A percentile compares a stretch with the other conserved stretches of the same genome.
Conservation (phyloP, 2,797 vertebrate species). For the Erethizon dorsatum region DNA sequence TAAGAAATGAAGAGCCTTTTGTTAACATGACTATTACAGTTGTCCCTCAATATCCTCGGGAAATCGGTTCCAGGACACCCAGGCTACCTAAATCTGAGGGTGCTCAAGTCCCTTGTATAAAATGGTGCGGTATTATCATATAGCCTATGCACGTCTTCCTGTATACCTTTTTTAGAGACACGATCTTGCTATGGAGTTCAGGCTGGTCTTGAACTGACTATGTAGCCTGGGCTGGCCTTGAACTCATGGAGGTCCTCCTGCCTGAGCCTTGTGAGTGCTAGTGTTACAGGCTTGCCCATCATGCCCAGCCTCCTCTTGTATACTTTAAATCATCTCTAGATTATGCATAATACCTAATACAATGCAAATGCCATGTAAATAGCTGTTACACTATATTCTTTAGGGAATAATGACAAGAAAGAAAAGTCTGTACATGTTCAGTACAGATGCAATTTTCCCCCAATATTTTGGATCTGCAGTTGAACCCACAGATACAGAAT, state of each 20-base stretch:
- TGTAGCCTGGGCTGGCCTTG: neutral
- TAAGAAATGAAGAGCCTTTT: neutral
- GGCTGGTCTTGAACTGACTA: neutral
- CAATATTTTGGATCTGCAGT: neutral
- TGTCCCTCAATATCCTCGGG: neutral
- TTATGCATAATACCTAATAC: neutral
- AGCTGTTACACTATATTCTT: neutral
- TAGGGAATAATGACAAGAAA: neutral
- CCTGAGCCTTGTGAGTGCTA: neutral
- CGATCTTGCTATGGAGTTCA: neutral
- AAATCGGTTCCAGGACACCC: neutral
- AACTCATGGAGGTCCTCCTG: neutral
- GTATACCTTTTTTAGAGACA: neutral
- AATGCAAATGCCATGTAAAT: neutral
- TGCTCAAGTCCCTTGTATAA: neutral
- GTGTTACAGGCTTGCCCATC: neutral
- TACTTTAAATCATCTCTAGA: neutral
- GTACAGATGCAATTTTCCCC: neutral
- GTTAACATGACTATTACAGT: neutral
- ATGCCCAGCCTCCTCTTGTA: neutral
- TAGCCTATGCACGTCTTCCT: neutral
- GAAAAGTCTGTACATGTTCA: neutral
- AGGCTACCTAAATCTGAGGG: neutral
- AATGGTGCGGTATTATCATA: neutral
- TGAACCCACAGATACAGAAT: neutral